Conservation (phyloP, 2,113 vertebrate species). For the Microcebus tavaratra region DNA sequence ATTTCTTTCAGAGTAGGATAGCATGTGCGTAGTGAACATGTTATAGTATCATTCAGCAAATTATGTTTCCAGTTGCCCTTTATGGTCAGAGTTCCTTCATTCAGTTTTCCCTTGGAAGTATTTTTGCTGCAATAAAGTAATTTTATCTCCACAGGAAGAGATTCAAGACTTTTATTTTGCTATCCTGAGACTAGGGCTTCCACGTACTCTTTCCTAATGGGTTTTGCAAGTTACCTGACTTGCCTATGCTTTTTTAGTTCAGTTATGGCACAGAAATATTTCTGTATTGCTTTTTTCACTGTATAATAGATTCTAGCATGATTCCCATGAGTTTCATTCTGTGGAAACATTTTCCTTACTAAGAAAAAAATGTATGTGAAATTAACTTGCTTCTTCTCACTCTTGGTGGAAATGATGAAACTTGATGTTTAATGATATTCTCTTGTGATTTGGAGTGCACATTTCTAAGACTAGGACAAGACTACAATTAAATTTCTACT, state of each 20-base stretch:
- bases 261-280: constrained; percentile 55
- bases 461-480: constrained; percentile 47
- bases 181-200: background rate
- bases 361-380: constrained; percentile 67
- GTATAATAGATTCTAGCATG: constrained; percentile 55
- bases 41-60: background rate
- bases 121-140: background rate
- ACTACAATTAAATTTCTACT: constrained; percentile 34
- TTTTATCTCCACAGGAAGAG: constrained; percentile 10
- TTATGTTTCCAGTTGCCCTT: background rate
- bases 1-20: background rate
- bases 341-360: constrained; percentile 65
- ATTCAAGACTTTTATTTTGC: constrained; percentile 42
- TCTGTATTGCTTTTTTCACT: constrained; percentile 44
- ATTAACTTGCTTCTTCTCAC: constrained; percentile 54
- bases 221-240: constrained; percentile 20
- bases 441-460: background rate
- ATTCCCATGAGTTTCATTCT: constrained; percentile 67
- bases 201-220: constrained; percentile 35
- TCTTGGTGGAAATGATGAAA: constrained; percentile 51
- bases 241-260: constrained; percentile 20
- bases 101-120: constrained; percentile 26
- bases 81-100: background rate
- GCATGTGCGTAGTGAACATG: background rate
- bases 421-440: constrained; percentile 54